These are phyloP conservation scores for Drosophila ezoana DNA, from an alignment of 2,888 invertebrate genomes.

Conservation along the genomic window DNA sequence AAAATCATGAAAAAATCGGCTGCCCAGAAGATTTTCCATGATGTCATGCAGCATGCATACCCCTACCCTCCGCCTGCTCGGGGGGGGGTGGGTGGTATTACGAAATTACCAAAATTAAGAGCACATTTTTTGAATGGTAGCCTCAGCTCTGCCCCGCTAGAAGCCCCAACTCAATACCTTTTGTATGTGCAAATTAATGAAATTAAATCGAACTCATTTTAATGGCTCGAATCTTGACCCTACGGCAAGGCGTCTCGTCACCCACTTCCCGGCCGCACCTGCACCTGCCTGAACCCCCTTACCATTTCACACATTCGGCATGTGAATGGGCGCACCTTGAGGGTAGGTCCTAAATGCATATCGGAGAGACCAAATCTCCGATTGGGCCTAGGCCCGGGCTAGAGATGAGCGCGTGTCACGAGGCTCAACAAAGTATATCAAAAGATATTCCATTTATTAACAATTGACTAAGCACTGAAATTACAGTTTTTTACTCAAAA, in stretches of 20 bases:
- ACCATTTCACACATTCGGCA: slow-evolving; percentile 11
- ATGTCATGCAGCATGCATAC: slow-evolving; percentile 47
- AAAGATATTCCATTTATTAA: too few species aligned
- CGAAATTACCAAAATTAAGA: slow-evolving; percentile 76
- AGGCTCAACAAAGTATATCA: not conserved
- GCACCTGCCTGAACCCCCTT: not conserved
- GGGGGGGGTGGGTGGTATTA: not conserved
- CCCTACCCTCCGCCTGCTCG: not conserved
- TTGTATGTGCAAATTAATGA: slow-evolving; percentile 69
- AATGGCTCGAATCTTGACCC: slow-evolving; percentile 51
- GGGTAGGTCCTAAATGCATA: slow-evolving; percentile 18
- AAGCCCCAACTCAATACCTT: not conserved
- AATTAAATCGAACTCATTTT: slow-evolving; percentile 73
- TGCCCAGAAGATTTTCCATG: slow-evolving; percentile 40
- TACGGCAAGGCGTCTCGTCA: slow-evolving; percentile 15
- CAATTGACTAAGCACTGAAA: too few species aligned
- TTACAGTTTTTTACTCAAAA: too few species aligned
- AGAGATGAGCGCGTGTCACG: not conserved
- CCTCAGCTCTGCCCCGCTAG: slow-evolving; percentile 5
- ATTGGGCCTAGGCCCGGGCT: not conserved
- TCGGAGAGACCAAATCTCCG: slow-evolving; percentile 38
- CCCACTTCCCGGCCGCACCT: not conserved
- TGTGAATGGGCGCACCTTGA: not conserved
- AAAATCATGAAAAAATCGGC: slow-evolving; percentile 52
- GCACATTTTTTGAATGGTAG: slow-evolving; percentile 42